Evolutionary conservation across 2,888 invertebrate genomes (phyloP).

Genomic region (Fragum fragum): DNA sequence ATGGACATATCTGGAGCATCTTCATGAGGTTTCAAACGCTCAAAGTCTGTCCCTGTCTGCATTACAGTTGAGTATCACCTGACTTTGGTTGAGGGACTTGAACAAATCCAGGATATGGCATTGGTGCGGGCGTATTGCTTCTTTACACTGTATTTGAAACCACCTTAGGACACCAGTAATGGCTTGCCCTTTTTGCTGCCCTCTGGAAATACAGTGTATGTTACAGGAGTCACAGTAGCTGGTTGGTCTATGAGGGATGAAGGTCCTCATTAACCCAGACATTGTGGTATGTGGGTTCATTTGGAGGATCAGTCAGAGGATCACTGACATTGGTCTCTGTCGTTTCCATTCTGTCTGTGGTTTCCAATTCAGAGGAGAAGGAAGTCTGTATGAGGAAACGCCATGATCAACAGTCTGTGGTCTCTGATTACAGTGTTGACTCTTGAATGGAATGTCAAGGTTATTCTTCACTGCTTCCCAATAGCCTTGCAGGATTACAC

Average conservation of each 20-base stretch:
- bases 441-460: background rate
- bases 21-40: background rate
- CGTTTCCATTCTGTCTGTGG: background rate
- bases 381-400: background rate
- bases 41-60: slow-evolving; percentile 16
- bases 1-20: slow-evolving; percentile 18
- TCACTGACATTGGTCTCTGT: background rate
- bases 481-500: background rate
- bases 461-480: background rate
- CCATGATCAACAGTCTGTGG: background rate
- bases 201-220: slow-evolving; percentile 7
- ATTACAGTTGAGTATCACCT: slow-evolving; percentile 19
- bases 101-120: slow-evolving; percentile 14
- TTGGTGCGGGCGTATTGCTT: background rate
- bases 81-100: background rate
- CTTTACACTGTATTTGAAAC: slow-evolving; percentile 18
- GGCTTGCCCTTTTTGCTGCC: slow-evolving; percentile 23
- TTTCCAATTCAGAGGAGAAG: no score
- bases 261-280: background rate
- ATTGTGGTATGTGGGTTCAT: background rate
- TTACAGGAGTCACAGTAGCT: background rate
- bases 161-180: slow-evolving; percentile 13
- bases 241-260: background rate
- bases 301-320: no score
- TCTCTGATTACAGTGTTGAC: background rate